A percentile compares a stretch with the other conserved stretches of the same genome.
These are phyloP conservation scores for Strigamia crassipes DNA, from an alignment of 2,888 invertebrate genomes.

Conservation along the genomic window DNA sequence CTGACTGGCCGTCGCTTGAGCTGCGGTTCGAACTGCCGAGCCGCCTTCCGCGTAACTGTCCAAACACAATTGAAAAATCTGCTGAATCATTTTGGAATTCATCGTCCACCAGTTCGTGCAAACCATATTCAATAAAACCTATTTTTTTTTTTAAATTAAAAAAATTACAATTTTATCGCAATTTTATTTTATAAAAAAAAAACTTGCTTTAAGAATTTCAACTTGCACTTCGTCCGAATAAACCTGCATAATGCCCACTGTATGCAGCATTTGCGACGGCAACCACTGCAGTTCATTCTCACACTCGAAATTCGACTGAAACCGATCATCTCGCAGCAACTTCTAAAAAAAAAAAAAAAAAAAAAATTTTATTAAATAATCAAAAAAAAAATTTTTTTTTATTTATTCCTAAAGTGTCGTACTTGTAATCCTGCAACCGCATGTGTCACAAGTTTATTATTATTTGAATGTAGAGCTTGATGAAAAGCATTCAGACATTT, in stretches of 20 bases:
- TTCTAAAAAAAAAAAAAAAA: slow-evolving; percentile 65
- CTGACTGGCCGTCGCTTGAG: slow-evolving; percentile 87
- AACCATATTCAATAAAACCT: slow-evolving; percentile 83
- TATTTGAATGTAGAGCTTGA: slow-evolving; percentile 72
- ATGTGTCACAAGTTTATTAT: slow-evolving; percentile 79
- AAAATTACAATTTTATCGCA: neutral
- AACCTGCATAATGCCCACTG: slow-evolving; percentile 77
- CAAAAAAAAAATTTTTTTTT: neutral
- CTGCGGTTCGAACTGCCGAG: slow-evolving; percentile 81
- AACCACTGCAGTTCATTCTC: slow-evolving; percentile 91
- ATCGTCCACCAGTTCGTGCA: slow-evolving; percentile 86
- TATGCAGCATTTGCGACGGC: slow-evolving; percentile 85
- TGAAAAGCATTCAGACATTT: slow-evolving; percentile 84
- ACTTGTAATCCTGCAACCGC: slow-evolving; percentile 90
- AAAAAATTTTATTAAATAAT: neutral
- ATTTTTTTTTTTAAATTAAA: neutral
- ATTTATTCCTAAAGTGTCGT: slow-evolving; percentile 51
- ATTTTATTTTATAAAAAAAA: neutral
- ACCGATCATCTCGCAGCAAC: slow-evolving; percentile 87
- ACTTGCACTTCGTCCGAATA: slow-evolving; percentile 85
- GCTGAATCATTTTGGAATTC: slow-evolving; percentile 85
- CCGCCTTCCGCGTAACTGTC: slow-evolving; percentile 80
- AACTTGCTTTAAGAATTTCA: slow-evolving; percentile 69
- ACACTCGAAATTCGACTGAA: slow-evolving; percentile 74
- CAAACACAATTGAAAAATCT: slow-evolving; percentile 80